These are phyloP conservation scores for Uloborus diversus DNA, from an alignment of 1,140 invertebrate species.

Conservation along the genomic window DNA sequence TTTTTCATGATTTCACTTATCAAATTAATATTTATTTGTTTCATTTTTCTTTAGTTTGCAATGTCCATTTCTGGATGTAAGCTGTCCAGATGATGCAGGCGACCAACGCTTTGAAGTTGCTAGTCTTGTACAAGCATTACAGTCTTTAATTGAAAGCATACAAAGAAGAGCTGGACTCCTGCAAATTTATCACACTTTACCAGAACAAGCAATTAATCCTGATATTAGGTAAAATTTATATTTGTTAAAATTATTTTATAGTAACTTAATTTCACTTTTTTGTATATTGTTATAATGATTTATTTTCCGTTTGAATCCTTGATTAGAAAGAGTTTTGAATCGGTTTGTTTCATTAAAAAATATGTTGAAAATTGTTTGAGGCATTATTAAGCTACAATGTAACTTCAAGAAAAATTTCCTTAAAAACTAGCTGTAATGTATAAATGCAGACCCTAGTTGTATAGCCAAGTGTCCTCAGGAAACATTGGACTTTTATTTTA, in stretches of 20 bases:
- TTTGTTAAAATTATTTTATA: conserved; percentile 1
- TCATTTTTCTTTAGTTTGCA: conserved; percentile 73
- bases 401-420: too few relatives aligned
- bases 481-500: too few relatives aligned
- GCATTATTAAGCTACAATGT: too few relatives aligned
- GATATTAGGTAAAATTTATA: conserved; percentile 77
- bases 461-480: too few relatives aligned
- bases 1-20: neutral
- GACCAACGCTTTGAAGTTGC: conserved; percentile 54
- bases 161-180: conserved; percentile 76
- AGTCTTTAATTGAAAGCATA: conserved; percentile 54
- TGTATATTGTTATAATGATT: conserved; percentile 58
- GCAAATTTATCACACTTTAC: conserved; percentile 77
- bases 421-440: too few relatives aligned
- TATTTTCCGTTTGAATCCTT: too few relatives aligned
- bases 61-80: conserved; percentile 86
- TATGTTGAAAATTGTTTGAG: too few relatives aligned
- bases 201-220: conserved; percentile 79
- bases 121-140: conserved; percentile 43
- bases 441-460: too few relatives aligned
- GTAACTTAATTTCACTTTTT: conserved; percentile 41
- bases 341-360: too few relatives aligned
- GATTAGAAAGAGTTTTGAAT: too few relatives aligned
- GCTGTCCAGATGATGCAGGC: conserved; percentile 70
- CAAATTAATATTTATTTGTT: neutral